These are phyloP conservation scores for Phylloscopus trochilus DNA, from an alignment of 2,113 vertebrate species.

Conservation along the genomic window DNA sequence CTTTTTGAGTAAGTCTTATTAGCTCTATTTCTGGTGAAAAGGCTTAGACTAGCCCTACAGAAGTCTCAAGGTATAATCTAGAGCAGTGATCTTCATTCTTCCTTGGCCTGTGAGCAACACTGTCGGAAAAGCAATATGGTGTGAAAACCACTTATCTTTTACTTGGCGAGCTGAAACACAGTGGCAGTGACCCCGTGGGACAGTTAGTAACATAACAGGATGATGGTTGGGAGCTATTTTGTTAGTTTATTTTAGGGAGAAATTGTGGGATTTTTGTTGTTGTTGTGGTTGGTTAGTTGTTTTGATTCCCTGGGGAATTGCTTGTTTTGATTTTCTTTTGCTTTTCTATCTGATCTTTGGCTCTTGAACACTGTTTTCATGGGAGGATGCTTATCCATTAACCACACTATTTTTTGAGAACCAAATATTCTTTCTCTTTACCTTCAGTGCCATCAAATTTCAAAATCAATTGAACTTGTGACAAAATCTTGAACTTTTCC, in stretches of 20 bases:
- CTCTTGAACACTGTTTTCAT: neutral
- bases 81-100: neutral
- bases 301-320: neutral
- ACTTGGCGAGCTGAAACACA: neutral
- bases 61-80: neutral
- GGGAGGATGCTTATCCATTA: neutral
- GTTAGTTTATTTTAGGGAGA: neutral
- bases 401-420: neutral
- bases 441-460: slow-evolving; percentile 33
- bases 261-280: neutral
- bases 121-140: neutral
- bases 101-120: neutral
- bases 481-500: slow-evolving; percentile 43
- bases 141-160: neutral
- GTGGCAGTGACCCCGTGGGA: neutral
- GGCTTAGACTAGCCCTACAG: neutral
- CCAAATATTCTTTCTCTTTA: neutral
- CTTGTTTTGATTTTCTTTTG: neutral
- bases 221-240: neutral
- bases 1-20: neutral
- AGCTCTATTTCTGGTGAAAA: neutral
- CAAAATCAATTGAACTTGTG: slow-evolving; percentile 58
- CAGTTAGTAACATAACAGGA: neutral
- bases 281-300: neutral
- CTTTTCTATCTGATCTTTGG: neutral